phyloP scores from a whole-genome alignment of 2,888 invertebrate species.

The Drosophila cyrtoloma region DNA sequence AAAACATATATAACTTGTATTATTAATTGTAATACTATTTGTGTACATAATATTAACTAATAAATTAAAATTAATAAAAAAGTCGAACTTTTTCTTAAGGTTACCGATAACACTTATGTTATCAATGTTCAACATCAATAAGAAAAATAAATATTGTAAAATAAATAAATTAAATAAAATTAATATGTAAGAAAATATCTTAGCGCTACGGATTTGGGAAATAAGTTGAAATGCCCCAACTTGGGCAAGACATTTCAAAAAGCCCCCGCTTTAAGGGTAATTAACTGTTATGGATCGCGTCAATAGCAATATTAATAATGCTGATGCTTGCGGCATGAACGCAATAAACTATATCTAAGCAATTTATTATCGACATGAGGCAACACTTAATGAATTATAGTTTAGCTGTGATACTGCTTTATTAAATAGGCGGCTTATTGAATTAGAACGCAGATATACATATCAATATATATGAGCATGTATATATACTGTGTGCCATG shows the following conservation, averaged over 20 bases:
- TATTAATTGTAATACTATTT: not conserved
- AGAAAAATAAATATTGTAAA: not conserved
- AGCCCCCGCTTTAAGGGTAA: slow-evolving; percentile 33
- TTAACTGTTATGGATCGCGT: slow-evolving; percentile 40
- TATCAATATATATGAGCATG: not conserved
- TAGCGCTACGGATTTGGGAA: not conserved
- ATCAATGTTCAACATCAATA: not conserved
- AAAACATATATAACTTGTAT: not conserved
- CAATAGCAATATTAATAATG: slow-evolving; percentile 3
- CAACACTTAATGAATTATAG: slow-evolving; percentile 43
- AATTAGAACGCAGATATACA: slow-evolving; percentile 58
- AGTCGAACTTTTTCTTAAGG: too few relatives aligned
- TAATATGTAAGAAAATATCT: not conserved
- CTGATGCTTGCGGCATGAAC: slow-evolving; percentile 24
- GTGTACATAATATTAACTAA: not conserved
- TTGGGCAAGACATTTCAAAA: slow-evolving; percentile 24
- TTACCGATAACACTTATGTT: not conserved
- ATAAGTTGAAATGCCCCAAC: not conserved
- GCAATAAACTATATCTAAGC: slow-evolving; percentile 30
- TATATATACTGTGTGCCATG: not conserved
- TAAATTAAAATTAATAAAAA: too few relatives aligned
- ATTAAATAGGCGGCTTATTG: slow-evolving; percentile 46
- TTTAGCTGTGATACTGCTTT: slow-evolving; percentile 17
- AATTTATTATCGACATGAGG: slow-evolving; percentile 42
- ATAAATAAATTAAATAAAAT: not conserved